phyloP scores from a whole-genome alignment of 1,140 invertebrate genomes.

The Metopolophium dirhodum region DNA sequence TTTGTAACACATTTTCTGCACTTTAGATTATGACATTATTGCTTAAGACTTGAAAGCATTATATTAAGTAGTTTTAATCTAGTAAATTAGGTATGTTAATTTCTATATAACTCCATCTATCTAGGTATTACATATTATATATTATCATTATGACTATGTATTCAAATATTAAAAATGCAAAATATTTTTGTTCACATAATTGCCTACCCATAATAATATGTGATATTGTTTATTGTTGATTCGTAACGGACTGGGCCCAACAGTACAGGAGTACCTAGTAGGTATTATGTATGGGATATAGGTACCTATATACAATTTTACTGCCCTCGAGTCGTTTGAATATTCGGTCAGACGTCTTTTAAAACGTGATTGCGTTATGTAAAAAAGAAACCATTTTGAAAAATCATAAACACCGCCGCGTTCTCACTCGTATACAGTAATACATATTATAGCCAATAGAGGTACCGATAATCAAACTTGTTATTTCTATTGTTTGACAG shows the following conservation, averaged over 20 bases:
- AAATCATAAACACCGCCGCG: not conserved
- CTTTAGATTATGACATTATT: not conserved
- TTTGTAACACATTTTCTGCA: not conserved
- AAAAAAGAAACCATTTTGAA: not conserved
- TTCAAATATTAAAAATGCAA: not conserved
- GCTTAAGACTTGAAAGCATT: not conserved
- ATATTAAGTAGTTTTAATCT: not conserved
- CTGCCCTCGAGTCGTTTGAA: not conserved
- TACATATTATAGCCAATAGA: not conserved
- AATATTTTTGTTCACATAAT: not conserved
- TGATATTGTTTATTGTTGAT: not conserved
- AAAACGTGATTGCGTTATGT: not conserved
- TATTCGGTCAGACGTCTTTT: not conserved
- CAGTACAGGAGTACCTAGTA: not conserved
- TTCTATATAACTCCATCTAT: not conserved
- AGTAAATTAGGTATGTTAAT: not conserved
- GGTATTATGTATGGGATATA: not conserved
- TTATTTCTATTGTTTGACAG: slow-evolving; percentile 16
- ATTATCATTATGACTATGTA: not conserved
- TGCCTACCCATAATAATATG: not conserved
- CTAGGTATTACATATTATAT: not conserved
- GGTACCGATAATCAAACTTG: not conserved
- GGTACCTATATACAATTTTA: not conserved
- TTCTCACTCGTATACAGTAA: not conserved
- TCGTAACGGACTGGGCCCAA: not conserved